A percentile compares a stretch with the other conserved stretches of the same genome.
Conservation (phyloP, 2,113 vertebrate genomes). For the Daubentonia madagascariensis region DNA sequence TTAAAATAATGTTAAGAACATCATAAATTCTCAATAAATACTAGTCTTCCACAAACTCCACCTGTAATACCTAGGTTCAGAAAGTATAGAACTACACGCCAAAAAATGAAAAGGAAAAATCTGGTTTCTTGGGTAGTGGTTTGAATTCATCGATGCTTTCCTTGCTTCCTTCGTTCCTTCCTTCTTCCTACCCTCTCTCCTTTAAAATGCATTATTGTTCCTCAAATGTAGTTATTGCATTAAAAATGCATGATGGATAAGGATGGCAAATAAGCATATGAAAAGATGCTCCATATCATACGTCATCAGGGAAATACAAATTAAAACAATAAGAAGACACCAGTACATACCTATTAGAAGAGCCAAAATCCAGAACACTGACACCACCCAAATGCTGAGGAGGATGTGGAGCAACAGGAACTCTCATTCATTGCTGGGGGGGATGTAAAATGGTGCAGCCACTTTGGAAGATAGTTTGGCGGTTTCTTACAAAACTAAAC, state of each 20-base stretch:
- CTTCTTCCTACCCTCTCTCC: neutral
- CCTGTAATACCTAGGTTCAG: neutral
- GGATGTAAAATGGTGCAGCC: neutral
- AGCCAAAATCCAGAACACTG: neutral
- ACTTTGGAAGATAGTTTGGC: neutral
- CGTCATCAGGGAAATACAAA: neutral
- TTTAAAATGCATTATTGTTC: neutral
- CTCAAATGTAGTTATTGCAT: neutral
- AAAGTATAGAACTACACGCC: neutral
- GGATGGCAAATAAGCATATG: neutral
- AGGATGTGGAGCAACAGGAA: neutral
- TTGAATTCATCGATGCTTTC: neutral
- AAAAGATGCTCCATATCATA: neutral
- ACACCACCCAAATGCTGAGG: neutral
- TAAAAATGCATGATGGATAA: conserved; percentile 26
- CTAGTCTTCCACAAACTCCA: neutral
- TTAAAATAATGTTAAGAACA: neutral
- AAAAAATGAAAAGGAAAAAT: neutral
- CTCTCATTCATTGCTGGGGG: neutral
- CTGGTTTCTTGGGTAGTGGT: neutral
- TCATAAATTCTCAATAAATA: neutral
- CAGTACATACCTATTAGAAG: neutral
- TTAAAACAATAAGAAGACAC: neutral
- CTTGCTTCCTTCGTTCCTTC: neutral
- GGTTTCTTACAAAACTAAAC: neutral